phyloP scores from a whole-genome alignment of 2,888 invertebrate species.

The Sinodicranocentrus sp. region DNA sequence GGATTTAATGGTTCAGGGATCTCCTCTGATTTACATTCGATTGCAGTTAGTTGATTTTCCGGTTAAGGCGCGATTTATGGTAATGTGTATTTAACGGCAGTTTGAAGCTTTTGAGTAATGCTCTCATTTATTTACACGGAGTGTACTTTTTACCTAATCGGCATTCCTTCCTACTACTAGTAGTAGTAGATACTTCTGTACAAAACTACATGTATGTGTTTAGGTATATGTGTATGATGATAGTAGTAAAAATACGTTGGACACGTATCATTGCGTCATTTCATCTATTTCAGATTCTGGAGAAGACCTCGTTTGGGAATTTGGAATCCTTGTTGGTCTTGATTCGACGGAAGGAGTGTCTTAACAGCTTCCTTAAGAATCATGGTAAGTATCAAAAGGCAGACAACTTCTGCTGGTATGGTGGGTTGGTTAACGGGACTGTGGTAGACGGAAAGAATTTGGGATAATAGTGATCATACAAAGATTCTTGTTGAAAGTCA shows the following conservation, averaged over 20 bases:
- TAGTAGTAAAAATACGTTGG: neutral
- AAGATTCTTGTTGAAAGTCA: neutral
- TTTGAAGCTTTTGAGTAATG: conserved; percentile 33
- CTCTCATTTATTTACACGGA: conserved; percentile 6
- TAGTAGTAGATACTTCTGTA: too few species aligned
- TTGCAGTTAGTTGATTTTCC: conserved; percentile 56
- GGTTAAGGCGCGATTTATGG: conserved; percentile 59
- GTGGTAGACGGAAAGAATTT: neutral
- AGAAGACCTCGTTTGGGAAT: conserved; percentile 51
- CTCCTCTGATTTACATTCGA: conserved; percentile 55
- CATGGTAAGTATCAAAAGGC: conserved; percentile 43
- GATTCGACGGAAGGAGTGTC: conserved; percentile 43
- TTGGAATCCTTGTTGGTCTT: conserved; percentile 52
- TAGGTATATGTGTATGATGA: neutral
- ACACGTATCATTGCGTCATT: conserved; percentile 12
- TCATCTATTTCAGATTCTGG: conserved; percentile 49
- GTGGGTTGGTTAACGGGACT: neutral
- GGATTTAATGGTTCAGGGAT: conserved; percentile 50
- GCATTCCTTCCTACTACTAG: neutral
- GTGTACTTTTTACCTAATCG: too few species aligned
- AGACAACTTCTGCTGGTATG: neutral
- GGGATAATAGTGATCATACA: neutral
- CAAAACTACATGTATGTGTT: too few species aligned
- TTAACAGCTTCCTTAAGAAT: conserved; percentile 35
- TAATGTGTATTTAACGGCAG: conserved; percentile 59